Evolutionary conservation across 2,113 vertebrate species (phyloP).

Genomic region (Albula glossodonta): DNA sequence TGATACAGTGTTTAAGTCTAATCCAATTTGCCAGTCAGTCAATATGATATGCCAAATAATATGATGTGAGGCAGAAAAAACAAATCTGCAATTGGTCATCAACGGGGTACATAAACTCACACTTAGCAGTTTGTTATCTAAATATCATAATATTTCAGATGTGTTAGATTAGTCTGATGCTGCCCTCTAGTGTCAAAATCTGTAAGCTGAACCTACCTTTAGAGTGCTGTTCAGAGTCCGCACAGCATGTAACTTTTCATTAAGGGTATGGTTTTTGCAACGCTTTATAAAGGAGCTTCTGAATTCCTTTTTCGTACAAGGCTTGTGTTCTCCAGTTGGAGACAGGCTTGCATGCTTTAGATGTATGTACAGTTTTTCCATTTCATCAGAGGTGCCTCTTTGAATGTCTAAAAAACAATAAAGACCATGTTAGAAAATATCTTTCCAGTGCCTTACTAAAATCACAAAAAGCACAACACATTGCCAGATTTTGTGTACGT

Average conservation of each 20-base stretch:
- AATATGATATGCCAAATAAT: not conserved
- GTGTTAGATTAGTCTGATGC: not conserved
- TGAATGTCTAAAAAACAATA: not conserved
- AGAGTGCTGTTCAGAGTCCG: slow-evolving; percentile 83
- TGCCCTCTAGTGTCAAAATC: slow-evolving; percentile 18
- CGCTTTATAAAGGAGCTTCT: slow-evolving; percentile 82
- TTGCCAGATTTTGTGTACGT: not conserved
- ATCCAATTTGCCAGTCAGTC: no score
- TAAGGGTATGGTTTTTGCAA: slow-evolving; percentile 82
- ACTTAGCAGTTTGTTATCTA: not conserved
- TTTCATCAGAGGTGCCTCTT: slow-evolving; percentile 67
- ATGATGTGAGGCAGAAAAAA: not conserved
- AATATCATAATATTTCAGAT: not conserved
- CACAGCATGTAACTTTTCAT: slow-evolving; percentile 86
- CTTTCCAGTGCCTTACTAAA: no score
- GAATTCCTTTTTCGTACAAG: slow-evolving; percentile 76
- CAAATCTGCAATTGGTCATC: no score
- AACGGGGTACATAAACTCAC: not conserved
- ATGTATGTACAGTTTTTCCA: slow-evolving; percentile 81
- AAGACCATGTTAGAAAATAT: no score
- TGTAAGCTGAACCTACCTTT: slow-evolving; percentile 73
- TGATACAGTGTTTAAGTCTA: no score
- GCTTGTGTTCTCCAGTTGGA: slow-evolving; percentile 75
- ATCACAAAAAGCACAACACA: not conserved
- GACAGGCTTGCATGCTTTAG: slow-evolving; percentile 79